These are phyloP conservation scores for Nemapogon koenigi DNA, from an alignment of 2,888 invertebrate genomes.

Conservation along the genomic window DNA sequence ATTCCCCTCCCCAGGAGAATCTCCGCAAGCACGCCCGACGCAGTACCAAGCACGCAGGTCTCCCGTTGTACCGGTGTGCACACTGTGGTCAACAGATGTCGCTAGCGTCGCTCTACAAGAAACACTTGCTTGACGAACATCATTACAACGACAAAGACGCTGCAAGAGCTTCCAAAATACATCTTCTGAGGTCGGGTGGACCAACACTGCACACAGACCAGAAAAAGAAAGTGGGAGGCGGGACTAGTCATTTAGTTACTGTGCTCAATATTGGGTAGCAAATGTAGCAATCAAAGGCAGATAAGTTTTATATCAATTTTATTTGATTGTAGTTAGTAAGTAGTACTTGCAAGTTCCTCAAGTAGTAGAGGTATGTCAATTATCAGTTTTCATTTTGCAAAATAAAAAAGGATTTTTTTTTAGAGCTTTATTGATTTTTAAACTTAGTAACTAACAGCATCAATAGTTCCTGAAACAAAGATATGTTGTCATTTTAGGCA, in stretches of 20 bases:
- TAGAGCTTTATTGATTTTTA: conserved; percentile 15
- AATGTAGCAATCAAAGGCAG: no score
- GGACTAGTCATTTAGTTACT: conserved; percentile 18
- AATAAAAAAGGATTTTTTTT: conserved; percentile 12
- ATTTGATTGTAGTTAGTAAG: no score
- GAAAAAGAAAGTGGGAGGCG: conserved; percentile 23
- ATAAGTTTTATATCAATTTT: no score
- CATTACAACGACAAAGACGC: conserved; percentile 58
- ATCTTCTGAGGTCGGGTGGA: conserved; percentile 25
- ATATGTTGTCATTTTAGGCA: conserved; percentile 1
- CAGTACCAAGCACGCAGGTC: conserved; percentile 79
- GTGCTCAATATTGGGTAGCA: conserved; percentile 12
- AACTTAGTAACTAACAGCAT: conserved; percentile 28
- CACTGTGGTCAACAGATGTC: conserved; percentile 69
- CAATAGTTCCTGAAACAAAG: conserved; percentile 56
- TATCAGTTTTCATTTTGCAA: no score
- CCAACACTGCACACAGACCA: conserved; percentile 16
- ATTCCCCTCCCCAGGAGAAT: conserved; percentile 86
- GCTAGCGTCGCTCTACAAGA: conserved; percentile 70
- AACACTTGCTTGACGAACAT: conserved; percentile 66
- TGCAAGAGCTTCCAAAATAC: conserved; percentile 37
- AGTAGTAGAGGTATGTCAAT: no score
- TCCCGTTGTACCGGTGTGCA: conserved; percentile 79
- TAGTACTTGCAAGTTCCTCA: no score
- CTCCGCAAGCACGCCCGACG: conserved; percentile 85